Evolutionary conservation across 2,797 vertebrate species (phyloP), one percentile per base, ranked within the genome.

Genomic region (Artibeus lituratus): DNA sequence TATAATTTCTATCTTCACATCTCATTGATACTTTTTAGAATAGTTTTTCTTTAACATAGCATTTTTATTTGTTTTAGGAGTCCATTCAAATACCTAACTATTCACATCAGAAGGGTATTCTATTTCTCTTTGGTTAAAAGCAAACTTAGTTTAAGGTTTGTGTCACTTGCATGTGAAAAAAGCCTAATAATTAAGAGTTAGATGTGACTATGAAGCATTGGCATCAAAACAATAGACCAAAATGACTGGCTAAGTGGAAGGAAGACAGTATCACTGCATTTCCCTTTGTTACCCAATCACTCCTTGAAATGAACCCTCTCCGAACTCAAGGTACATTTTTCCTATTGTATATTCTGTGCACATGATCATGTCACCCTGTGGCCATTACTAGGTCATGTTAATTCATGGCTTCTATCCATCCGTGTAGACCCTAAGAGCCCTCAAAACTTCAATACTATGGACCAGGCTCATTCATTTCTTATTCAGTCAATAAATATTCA

Each of bases 51-150:
- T 80, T 87, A 76, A 90, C 70, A n/a, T 10, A 93, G 39, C 7
- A 81, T n/a, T 86, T 78, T 78, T 87, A 86, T 67, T 95, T 90
- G 67, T 78, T 69, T 74, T 67, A 57, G 77, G 22, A 85, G 11
- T 83, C 65, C 57, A 16, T 49, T 80, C 74, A 95, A 78, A 83
- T 80, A 26, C 7, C 29, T 77, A 92, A 83, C 14, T 57, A 77
- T 37, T 69, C 24, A 35, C 53, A 74, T 69, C 59, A 85, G 35
- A 93, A 70, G 62, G 18, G 4, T 78, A 42, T 91, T 86, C 9
- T 89, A 67, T 18, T 18, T 53, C 14, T 16, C 19, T 95, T 57
- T 74, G 62, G 10, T 77, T 76, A 62, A 95, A 93, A 65, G 5
- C 4, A 42, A 90, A 12, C 11, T 67, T 55, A 37, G 81, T 11